Base-by-base conservation (phyloP, 2,113 vertebrate genomes). In the Ardeotis arabs region DNA sequence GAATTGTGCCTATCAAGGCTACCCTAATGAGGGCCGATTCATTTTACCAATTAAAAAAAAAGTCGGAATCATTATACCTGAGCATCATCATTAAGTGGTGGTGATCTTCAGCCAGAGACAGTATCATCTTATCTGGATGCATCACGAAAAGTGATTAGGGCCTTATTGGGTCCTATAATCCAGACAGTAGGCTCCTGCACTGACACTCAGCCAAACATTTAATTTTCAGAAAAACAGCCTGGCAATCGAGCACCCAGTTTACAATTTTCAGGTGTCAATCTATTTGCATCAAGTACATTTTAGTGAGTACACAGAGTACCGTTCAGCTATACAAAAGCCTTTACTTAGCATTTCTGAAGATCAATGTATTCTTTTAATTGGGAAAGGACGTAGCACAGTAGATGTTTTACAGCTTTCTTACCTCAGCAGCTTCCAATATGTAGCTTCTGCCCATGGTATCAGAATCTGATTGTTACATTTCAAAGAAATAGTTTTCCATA, bases 21-120 rank as follows among this genome's bases (percentile, higher is more conserved):
- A 68, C 37, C 15, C 15, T 76, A 91, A 35, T 45, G 45, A 92
- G 4, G 73, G 67, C 69, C 53, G 81, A 74, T 35, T 67, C 49
- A 66, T 8, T 85, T 66, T 29, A 53, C 75, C 77, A 87, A 62
- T 76, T 93, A 82, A 82, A 87, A 49, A 25, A 29, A 41, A 86
- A 84, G 31, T 78, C 5, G 7, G 56, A 78, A 81, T 63, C 44
- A 16, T 87, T 89, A 68, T 47, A 84, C 9, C 15, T 4, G 3
- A 70, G 13, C 22, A 52, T 41, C 20, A 64, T 29, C 39, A 29
- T 78, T 60, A 74, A 55, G 44, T 39, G 68, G 70, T 47, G 45
- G 50, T 13, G 23, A 70, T 80, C 3, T 2, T 67, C 59, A 44
- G 37, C 66, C 12, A 4, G 2, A 76, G 56, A 74, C 28, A 94